These are phyloP conservation scores for Crotalus viridis DNA, from an alignment of 2,113 vertebrate species.

Conservation along the genomic window DNA sequence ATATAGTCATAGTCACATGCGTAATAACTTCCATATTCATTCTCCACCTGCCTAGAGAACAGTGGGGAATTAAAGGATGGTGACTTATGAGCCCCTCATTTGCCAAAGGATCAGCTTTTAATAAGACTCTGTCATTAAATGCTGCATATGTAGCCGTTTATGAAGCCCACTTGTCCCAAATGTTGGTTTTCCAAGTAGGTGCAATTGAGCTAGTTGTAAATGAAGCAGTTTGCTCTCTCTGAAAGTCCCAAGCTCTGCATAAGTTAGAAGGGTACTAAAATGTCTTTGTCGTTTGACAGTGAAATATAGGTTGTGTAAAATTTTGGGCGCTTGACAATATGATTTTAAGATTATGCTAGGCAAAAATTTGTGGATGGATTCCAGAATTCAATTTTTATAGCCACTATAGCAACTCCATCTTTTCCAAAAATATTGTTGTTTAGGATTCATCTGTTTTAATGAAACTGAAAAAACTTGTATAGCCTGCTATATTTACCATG, in stretches of 20 bases:
- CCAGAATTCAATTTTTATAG: neutral
- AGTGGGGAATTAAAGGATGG: neutral
- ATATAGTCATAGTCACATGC: slow-evolving; percentile 89
- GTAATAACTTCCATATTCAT: slow-evolving; percentile 92
- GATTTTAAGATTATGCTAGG: neutral
- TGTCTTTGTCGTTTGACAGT: neutral
- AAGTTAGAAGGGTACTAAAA: neutral
- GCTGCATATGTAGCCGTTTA: neutral
- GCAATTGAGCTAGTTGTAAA: neutral
- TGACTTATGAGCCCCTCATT: neutral
- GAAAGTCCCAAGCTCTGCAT: neutral
- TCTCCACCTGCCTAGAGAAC: slow-evolving; percentile 81
- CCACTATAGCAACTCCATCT: neutral
- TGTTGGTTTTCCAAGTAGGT: neutral
- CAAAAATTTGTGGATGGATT: neutral
- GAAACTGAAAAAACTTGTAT: neutral
- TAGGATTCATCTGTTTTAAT: neutral
- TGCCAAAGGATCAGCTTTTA: neutral
- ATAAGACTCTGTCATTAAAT: neutral
- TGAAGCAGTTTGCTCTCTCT: neutral
- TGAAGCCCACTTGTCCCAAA: neutral
- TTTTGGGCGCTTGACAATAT: neutral
- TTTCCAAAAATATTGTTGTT: neutral
- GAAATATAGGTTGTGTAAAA: neutral
- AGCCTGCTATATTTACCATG: neutral